These are phyloP conservation scores for Azorinus chamasolen DNA, from an alignment of 2,888 invertebrate species.

Conservation along the genomic window DNA sequence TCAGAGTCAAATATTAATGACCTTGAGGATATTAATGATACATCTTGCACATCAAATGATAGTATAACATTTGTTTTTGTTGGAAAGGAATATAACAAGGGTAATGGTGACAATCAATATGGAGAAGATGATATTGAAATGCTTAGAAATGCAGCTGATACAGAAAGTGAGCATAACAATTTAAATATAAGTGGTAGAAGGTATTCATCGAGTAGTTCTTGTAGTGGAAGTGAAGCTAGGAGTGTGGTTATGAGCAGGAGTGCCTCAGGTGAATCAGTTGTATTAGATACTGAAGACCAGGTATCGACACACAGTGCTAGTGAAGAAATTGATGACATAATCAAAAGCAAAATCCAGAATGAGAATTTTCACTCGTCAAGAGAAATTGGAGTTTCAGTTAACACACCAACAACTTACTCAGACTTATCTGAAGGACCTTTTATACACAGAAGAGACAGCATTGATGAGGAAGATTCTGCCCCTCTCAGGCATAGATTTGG, in stretches of 20 bases:
- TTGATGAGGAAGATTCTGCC: constrained; percentile 57
- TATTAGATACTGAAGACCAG: constrained; percentile 10
- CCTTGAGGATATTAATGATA: constrained; percentile 54
- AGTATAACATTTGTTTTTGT: constrained; percentile 80
- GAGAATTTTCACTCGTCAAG: constrained; percentile 5
- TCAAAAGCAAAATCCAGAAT: constrained; percentile 27
- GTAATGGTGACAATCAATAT: constrained; percentile 1
- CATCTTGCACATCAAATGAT: constrained; percentile 69
- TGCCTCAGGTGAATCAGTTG: constrained; percentile 38
- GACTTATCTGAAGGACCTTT: constrained; percentile 36
- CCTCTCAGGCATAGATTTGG: constrained; percentile 71
- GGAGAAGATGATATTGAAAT: background rate
- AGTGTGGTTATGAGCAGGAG: constrained; percentile 32
- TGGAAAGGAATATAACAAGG: constrained; percentile 42
- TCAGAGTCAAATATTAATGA: constrained; percentile 71
- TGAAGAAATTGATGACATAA: constrained; percentile 58
- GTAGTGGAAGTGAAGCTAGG: background rate
- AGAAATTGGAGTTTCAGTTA: constrained; percentile 4
- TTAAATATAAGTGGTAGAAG: constrained; percentile 53
- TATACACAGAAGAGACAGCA: background rate
- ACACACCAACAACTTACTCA: constrained; percentile 34
- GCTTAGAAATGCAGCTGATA: background rate
- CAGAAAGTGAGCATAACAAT: background rate
- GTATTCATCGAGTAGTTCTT: constrained; percentile 13
- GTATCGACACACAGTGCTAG: constrained; percentile 54